Percentiles rank a stretch among this genome's conserved stretches.
These are phyloP conservation scores for Pterocles orientalis DNA, from an alignment of 2,113 vertebrate genomes.

Conservation along the genomic window DNA sequence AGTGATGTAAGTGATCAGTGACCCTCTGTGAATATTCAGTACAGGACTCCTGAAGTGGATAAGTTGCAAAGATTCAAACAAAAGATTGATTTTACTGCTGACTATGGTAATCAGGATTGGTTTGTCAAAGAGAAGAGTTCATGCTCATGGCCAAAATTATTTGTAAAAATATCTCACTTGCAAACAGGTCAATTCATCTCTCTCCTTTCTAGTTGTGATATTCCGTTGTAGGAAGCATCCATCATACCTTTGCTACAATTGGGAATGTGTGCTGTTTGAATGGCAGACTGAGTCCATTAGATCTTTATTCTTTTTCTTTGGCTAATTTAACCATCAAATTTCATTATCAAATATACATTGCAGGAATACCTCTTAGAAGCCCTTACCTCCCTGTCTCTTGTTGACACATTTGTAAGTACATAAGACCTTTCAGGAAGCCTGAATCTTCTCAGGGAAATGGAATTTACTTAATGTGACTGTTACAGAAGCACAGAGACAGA, in stretches of 20 bases:
- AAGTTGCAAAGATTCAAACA: background rate
- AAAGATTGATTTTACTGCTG: background rate
- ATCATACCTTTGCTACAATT: background rate
- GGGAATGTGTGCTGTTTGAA: background rate
- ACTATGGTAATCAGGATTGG: background rate
- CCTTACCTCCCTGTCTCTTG: background rate
- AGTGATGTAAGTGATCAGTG: background rate
- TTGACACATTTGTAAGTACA: conserved; percentile 39
- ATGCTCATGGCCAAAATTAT: background rate
- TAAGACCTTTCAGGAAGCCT: conserved; percentile 43
- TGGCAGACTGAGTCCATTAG: background rate
- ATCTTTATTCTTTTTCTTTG: background rate
- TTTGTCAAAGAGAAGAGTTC: no score
- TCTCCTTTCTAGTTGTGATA: background rate
- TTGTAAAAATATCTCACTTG: conserved; percentile 6
- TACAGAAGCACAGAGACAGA: conserved; percentile 10
- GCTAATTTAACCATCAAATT: conserved; percentile 47
- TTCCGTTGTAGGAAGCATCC: background rate
- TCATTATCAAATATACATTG: conserved; percentile 31
- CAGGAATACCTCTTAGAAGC: conserved; percentile 2
- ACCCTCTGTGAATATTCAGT: background rate
- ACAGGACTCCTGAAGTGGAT: background rate
- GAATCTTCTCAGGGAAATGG: conserved; percentile 43
- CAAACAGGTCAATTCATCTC: background rate
- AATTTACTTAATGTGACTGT: conserved; percentile 56